Evolutionary conservation across 2,113 vertebrate species (phyloP), one percentile per base, ranked within the genome.

Genomic region (Rhynchomys soricoides): DNA sequence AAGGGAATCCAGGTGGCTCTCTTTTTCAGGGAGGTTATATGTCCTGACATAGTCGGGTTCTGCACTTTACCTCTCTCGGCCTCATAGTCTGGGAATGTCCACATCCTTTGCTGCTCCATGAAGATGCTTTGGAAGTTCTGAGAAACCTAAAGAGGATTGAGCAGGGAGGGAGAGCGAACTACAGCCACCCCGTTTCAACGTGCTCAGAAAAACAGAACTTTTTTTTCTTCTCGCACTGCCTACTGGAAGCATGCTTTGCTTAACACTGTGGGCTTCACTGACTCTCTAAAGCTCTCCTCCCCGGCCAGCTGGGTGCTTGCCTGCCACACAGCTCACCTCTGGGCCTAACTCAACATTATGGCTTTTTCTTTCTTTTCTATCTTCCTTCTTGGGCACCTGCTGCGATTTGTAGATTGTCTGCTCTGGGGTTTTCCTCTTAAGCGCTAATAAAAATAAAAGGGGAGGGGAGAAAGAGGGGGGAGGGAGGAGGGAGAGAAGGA

Each of bases 121-220:
- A 99, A 99, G 88, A 98, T 86, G 3, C 43, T 97, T 96, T 93
- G 98, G 95, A 99, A 99, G 95, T 98, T 98, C 87, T 92, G 96
- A 78, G 96, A 98, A 83, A 99, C 98, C 97, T 98, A 94, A 96
- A 86, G 26, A 59, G 71, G n/a, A 96, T 89, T 90, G 91, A 95
- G 55, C 34, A 91, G 59, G 96, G 62, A 50, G 57, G 43, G 9
- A 3, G 21, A 19, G 55, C 11, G 26, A 86, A n/a, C 24, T 45
- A 64, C 15, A 31, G 16, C 10, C 6, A 8, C n/a, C 0, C 22
- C 12, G 4, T 26, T 64, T 31, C 59, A 34, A 21, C 66, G 21
- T 48, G 43, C 29, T 48, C 29, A 2, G 9, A 34, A 17, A 34
- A 66, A 29, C 7, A 0, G 5, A 31, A 29, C 40, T 19, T 86